Percentiles rank a stretch among this genome's conserved stretches.
These are phyloP conservation scores for Aproaerema taeniolella DNA, from an alignment of 2,888 invertebrate genomes.

Conservation along the genomic window DNA sequence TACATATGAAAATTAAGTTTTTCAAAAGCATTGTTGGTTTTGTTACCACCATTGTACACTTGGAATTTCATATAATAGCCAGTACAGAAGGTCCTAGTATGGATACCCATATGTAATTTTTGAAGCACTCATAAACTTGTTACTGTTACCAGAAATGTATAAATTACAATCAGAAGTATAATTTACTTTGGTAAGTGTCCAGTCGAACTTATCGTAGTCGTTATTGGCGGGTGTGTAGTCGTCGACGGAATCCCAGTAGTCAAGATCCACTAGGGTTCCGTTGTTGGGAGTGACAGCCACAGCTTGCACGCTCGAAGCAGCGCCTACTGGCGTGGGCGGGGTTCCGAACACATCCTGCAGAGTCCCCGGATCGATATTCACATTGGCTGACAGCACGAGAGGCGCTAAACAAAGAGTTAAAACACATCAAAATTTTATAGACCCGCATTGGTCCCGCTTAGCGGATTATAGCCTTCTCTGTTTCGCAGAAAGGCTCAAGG, in stretches of 20 bases:
- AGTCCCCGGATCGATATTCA: conserved; percentile 30
- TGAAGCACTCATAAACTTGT: no score
- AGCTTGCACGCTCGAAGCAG: conserved; percentile 26
- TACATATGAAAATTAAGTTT: no score
- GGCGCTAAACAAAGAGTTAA: conserved; percentile 24
- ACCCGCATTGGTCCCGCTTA: no score
- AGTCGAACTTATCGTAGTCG: conserved; percentile 80
- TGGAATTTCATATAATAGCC: no score
- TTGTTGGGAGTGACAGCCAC: conserved; percentile 35
- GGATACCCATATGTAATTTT: no score
- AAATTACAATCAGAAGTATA: no score
- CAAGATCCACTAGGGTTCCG: conserved; percentile 34
- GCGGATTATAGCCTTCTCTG: no score
- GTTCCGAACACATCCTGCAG: conserved; percentile 42
- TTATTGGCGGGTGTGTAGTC: conserved; percentile 35
- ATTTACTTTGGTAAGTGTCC: conserved; percentile 80
- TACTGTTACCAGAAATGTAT: no score
- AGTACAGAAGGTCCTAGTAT: no score
- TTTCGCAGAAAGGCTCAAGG: no score
- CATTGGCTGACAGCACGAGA: conserved; percentile 23
- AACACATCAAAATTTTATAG: not conserved
- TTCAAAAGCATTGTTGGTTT: no score
- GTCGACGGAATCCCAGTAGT: conserved; percentile 42
- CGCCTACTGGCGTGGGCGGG: conserved; percentile 13
- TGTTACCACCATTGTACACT: no score